Base-by-base conservation (phyloP, 2,888 invertebrate genomes). In the Dinocampus coccinellae region DNA sequence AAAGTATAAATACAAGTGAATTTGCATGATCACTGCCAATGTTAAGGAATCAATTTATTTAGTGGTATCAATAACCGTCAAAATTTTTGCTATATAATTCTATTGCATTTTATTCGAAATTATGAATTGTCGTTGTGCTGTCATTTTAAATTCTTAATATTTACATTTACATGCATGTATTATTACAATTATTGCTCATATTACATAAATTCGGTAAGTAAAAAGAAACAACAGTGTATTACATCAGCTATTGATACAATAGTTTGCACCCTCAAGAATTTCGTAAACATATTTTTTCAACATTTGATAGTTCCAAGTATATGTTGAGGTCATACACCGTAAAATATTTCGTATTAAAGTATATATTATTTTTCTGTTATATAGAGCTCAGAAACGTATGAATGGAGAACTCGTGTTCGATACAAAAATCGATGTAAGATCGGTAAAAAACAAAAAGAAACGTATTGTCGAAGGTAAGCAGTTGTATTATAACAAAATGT, bases 341-440 rank as follows among this genome's bases (percentile, higher is more conserved):
- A 47, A 52, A 33, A 55, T 53, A 36, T 58, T 64, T 39, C 26
- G 69, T 34, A 57, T 29, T 61, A 26, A 53, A 11, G 53, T 16
- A 34, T 67, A 58, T 53, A 78, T 79, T 76, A 76, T 79, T 75
- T 55, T 75, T 70, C 78, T 79, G 79, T 80, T 77, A 74, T 74
- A 77, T 81, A 95, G 95, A 88, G 95, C 95, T 76, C 90, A 93
- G 83, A 94, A 94, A 86, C 92, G 95, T 83, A 94, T 96, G 92
- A 93, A 95, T 82, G 94, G 94, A 73, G 94, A 94, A 86, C 92
- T 93, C 89, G 94, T 95, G 64, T 94, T 92, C 88, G 95, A 95
- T 13, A 91, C 91, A 75, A 94, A 93, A 88, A 94, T 93, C 78
- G 87, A 87, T 76, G 91, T 91, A 57, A 86, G 87, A 78, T 88